A percentile compares a stretch with the other conserved stretches of the same genome.
phyloP scores from a whole-genome alignment of 2,113 vertebrate species.

The Stigmatopora argus region DNA sequence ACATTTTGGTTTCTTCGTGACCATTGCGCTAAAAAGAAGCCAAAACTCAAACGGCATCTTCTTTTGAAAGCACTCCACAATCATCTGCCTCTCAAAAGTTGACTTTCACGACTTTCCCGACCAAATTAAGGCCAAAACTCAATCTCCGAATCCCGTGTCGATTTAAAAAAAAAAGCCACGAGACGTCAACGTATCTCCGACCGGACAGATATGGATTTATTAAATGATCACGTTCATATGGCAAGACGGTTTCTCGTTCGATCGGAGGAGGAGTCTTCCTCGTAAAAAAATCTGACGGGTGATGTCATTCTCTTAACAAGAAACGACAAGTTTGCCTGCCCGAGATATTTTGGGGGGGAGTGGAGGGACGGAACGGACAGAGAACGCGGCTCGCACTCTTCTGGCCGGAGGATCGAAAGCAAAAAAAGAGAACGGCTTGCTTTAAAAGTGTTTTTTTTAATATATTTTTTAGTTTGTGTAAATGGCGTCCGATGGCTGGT shows the following conservation, averaged over 20 bases:
- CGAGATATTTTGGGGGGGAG: neutral
- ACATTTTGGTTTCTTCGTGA: slow-evolving; percentile 24
- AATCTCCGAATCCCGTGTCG: neutral
- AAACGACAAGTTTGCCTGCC: slow-evolving; percentile 10
- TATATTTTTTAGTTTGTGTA: neutral
- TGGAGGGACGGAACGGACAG: slow-evolving; percentile 21
- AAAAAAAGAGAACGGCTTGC: neutral
- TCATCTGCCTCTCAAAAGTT: neutral
- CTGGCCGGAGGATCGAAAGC: slow-evolving; percentile 14
- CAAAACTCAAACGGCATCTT: slow-evolving; percentile 1
- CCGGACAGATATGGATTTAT: neutral
- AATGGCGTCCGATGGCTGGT: slow-evolving; percentile 2
- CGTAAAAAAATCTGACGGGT: neutral
- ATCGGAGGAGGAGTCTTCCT: slow-evolving; percentile 4
- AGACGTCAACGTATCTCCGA: slow-evolving; percentile 18
- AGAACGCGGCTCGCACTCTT: slow-evolving; percentile 42
- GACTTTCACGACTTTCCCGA: neutral
- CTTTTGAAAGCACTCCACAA: slow-evolving; percentile 11
- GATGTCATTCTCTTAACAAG: slow-evolving; percentile 2
- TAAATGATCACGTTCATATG: slow-evolving; percentile 5
- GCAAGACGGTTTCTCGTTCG: slow-evolving; percentile 4
- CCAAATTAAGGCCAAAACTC: neutral
- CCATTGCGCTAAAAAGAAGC: slow-evolving; percentile 11
- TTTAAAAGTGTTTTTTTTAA: neutral
- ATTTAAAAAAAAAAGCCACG: neutral